Base-by-base conservation (phyloP, 2,113 vertebrate species). In the Engystomops pustulosus region DNA sequence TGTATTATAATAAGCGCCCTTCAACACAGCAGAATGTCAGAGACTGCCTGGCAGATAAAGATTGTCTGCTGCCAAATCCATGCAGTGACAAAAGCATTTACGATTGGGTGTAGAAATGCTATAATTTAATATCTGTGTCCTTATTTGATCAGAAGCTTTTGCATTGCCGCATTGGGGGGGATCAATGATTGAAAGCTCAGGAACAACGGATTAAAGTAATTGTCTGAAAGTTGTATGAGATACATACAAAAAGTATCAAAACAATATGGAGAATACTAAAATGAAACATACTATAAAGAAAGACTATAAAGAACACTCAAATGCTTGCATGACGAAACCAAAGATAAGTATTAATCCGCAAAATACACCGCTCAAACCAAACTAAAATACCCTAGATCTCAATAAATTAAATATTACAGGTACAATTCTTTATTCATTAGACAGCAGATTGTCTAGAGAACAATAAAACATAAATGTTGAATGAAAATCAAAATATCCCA, bases 1-100 rank as follows among this genome's bases (percentile, higher is more conserved):
- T 68, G 41, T 67, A 67, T 77, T 84, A 62, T 84, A 77, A 84
- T 84, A 85, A 58, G n/a, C 89, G 85, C 83, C 89, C 89, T 93
- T 93, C 87, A 89, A 82, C 77, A 18, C 53, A 89, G 86, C 74
- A 85, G 88, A 92, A 88, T 86, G 88, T 88, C 90, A 87, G 86
- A 88, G 70, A 32, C 83, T 81, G 65, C 25, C 86, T 85, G 68
- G 30, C 87, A 81, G 71, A 44, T 27, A 25, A 18, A 77, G 51
- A 85, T 87, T 83, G 80, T 53, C 18, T 71, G 23, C n/a, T 49
- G 45, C 2, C 36, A 83, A 67, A 68, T 30, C 44, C 30, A 0
- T 18, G 3, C 4, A 70, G 32, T 67, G 83, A 83, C 67, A 89
- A 58, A 55, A 65, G 36, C 30, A 41, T 45, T 18, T 65, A 74